phyloP scores from a whole-genome alignment of 2,113 vertebrate genomes.

The Pygoscelis adeliae region DNA sequence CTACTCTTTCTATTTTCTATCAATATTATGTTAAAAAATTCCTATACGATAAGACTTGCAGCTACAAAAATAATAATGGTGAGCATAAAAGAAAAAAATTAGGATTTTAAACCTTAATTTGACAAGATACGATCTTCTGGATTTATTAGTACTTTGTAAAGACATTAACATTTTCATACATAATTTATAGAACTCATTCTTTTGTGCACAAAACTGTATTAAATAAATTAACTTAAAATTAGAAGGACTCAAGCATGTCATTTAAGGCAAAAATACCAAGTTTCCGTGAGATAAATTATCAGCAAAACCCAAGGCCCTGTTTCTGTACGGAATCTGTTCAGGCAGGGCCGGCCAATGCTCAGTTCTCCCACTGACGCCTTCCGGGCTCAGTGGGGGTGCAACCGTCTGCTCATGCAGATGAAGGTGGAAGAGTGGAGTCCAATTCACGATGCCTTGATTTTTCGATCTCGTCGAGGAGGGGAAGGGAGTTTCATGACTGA shows the following conservation, averaged over 20 bases:
- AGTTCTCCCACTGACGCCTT: background rate
- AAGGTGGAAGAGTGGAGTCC: background rate
- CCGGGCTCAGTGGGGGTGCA: background rate
- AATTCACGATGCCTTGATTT: slow-evolving; percentile 32
- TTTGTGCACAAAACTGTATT: slow-evolving; percentile 87
- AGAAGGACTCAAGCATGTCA: slow-evolving; percentile 87
- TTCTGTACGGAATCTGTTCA: background rate
- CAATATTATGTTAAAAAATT: slow-evolving; percentile 23
- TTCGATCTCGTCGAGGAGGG: background rate
- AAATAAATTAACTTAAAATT: slow-evolving; percentile 92
- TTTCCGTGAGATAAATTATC: slow-evolving; percentile 85
- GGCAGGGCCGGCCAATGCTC: background rate
- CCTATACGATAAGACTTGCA: slow-evolving; percentile 43
- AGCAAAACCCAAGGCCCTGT: slow-evolving; percentile 47
- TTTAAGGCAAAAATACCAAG: slow-evolving; percentile 90
- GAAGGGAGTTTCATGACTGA: background rate
- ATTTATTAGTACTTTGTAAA: slow-evolving; percentile 87
- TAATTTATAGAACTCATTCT: slow-evolving; percentile 81
- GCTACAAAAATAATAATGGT: slow-evolving; percentile 57
- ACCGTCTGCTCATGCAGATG: background rate
- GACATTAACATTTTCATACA: slow-evolving; percentile 84
- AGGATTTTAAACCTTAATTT: slow-evolving; percentile 63
- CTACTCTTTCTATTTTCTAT: slow-evolving; percentile 47
- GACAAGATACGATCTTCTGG: slow-evolving; percentile 74
- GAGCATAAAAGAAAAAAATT: slow-evolving; percentile 62